Evolutionary conservation across 2,888 invertebrate species (phyloP).

Genomic region (Perizoma flavofasciatum): DNA sequence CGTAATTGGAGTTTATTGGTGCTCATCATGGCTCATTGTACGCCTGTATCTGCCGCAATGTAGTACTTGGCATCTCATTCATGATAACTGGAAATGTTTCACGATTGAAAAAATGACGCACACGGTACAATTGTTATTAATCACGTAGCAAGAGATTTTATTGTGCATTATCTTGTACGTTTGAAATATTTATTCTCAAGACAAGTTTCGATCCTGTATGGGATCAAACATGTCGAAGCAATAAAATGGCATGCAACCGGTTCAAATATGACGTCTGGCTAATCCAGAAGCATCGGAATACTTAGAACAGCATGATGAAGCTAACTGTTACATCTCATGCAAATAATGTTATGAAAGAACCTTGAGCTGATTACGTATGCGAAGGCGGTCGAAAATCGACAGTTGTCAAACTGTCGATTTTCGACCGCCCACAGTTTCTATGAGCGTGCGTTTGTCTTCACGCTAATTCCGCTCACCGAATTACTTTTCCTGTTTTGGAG

Average conservation of each 20-base stretch:
- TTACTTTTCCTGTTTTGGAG: slow-evolving; percentile 53
- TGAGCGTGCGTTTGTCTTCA: slow-evolving; percentile 52
- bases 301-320: slow-evolving; percentile 23
- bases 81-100: slow-evolving; percentile 23
- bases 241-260: slow-evolving; percentile 33
- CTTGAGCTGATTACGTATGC: slow-evolving; percentile 57
- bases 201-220: slow-evolving; percentile 21
- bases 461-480: slow-evolving; percentile 59
- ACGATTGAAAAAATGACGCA: slow-evolving; percentile 36
- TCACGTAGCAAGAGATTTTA: slow-evolving; percentile 27
- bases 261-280: slow-evolving; percentile 34
- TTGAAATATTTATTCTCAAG: slow-evolving; percentile 19
- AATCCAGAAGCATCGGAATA: slow-evolving; percentile 19
- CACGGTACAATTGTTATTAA: slow-evolving; percentile 32
- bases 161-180: slow-evolving; percentile 29
- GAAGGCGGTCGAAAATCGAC: no score
- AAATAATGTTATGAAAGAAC: slow-evolving; percentile 56
- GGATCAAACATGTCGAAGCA: slow-evolving; percentile 17
- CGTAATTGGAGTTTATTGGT: slow-evolving; percentile 39
- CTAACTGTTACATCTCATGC: slow-evolving; percentile 50
- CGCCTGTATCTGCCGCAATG: slow-evolving; percentile 10
- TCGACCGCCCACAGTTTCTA: slow-evolving; percentile 62
- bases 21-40: slow-evolving; percentile 37
- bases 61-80: slow-evolving; percentile 18
- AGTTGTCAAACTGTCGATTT: slow-evolving; percentile 41